phyloP scores from a whole-genome alignment of 2,113 vertebrate genomes.

The Tragelaphus strepsiceros region DNA sequence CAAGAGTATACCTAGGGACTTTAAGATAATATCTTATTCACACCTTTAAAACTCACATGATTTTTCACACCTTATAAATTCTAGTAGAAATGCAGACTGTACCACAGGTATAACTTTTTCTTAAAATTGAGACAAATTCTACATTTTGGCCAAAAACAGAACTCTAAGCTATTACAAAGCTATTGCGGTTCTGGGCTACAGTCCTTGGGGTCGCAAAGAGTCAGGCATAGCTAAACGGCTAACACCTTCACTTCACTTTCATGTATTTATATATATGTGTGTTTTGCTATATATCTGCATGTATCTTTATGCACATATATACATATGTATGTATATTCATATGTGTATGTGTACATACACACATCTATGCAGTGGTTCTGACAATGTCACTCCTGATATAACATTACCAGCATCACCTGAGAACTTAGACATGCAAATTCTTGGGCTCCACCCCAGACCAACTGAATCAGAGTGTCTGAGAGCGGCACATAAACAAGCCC shows the following conservation, averaged over 20 bases:
- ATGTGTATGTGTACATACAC: not conserved
- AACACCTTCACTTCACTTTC: not conserved
- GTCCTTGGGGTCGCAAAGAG: not conserved
- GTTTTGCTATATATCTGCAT: not conserved
- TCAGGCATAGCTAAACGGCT: not conserved
- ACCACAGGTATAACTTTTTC: not conserved
- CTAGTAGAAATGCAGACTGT: not conserved
- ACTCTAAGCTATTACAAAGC: not conserved
- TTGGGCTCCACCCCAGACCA: not conserved
- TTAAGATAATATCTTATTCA: not conserved
- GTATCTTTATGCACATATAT: not conserved
- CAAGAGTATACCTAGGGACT: not conserved
- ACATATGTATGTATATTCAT: not conserved
- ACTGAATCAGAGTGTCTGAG: not conserved
- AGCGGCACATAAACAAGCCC: not conserved
- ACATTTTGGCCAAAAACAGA: not conserved
- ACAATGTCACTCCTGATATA: not conserved
- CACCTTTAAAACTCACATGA: not conserved
- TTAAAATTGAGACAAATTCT: conserved; percentile 11
- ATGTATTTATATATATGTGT: not conserved
- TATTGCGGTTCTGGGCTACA: not conserved
- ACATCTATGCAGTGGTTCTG: not conserved
- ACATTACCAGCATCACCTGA: not conserved
- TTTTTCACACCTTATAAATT: not conserved
- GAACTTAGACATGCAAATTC: not conserved